Conservation (phyloP, 2,113 vertebrate genomes). For the Siniperca chuatsi region DNA sequence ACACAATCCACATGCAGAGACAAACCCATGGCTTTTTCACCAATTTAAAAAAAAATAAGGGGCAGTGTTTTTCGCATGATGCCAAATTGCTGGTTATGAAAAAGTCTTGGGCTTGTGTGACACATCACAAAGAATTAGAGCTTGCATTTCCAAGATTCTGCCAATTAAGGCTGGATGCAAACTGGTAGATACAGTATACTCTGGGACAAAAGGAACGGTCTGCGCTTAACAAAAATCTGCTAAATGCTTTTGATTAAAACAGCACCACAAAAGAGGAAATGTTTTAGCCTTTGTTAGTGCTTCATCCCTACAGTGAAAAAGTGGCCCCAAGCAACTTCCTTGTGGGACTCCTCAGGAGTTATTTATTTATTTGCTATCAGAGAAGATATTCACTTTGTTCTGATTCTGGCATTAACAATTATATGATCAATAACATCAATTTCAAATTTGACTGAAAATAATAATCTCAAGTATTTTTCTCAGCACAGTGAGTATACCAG, state of each 20-base stretch:
- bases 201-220: constrained; percentile 31
- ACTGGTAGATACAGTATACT: constrained; percentile 27
- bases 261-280: constrained; percentile 49
- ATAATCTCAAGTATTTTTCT: not conserved
- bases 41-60: not conserved
- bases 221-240: constrained; percentile 14
- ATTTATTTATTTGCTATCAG: not conserved
- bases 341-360: not conserved
- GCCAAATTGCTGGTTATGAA: constrained; percentile 26
- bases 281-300: not conserved
- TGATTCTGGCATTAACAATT: not conserved
- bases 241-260: constrained; percentile 53
- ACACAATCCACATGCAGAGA: constrained; percentile 63
- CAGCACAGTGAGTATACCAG: not conserved
- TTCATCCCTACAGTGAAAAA: not conserved
- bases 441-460: not conserved
- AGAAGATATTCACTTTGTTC: not conserved
- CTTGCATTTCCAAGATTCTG: constrained; percentile 28
- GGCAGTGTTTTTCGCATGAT: constrained; percentile 22
- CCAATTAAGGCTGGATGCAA: constrained; percentile 28
- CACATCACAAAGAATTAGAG: constrained; percentile 31
- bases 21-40: constrained; percentile 56
- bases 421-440: not conserved
- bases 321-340: not conserved
- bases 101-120: constrained; percentile 54